Percentiles rank a stretch among this genome's conserved stretches.
Conservation (phyloP, 2,888 invertebrate species). For the Eupithecia tripunctaria region DNA sequence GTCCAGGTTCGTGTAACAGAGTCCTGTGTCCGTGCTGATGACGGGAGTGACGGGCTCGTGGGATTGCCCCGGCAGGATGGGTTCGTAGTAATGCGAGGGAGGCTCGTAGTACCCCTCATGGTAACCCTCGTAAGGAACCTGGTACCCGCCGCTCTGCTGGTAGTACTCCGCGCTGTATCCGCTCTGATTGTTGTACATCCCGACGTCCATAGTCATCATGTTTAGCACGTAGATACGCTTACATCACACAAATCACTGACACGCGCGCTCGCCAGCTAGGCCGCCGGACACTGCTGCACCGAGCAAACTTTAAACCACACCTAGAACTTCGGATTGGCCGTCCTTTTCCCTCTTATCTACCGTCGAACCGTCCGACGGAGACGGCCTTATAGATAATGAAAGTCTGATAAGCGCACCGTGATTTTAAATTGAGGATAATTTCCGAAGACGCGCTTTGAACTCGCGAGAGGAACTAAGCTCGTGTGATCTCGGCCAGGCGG, state of each 20-base stretch:
- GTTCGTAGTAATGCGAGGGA: slow-evolving; percentile 82
- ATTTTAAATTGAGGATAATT: slow-evolving; percentile 59
- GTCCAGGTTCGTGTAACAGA: slow-evolving; percentile 95
- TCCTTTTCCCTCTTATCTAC: slow-evolving; percentile 62
- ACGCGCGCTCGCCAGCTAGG: slow-evolving; percentile 74
- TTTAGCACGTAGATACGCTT: slow-evolving; percentile 67
- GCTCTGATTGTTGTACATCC: slow-evolving; percentile 89
- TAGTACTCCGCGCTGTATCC: slow-evolving; percentile 82
- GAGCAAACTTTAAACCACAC: slow-evolving; percentile 70
- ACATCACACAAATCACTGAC: slow-evolving; percentile 78
- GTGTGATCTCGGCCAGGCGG: slow-evolving; percentile 66
- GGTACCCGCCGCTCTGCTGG: slow-evolving; percentile 76
- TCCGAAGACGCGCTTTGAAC: slow-evolving; percentile 57
- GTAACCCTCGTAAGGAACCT: slow-evolving; percentile 76
- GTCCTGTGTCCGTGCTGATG: slow-evolving; percentile 93
- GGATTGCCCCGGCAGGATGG: slow-evolving; percentile 74
- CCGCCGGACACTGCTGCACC: slow-evolving; percentile 72
- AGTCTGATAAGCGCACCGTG: slow-evolving; percentile 65
- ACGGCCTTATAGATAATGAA: slow-evolving; percentile 63
- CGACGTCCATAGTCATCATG: slow-evolving; percentile 93
- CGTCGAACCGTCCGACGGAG: slow-evolving; percentile 53
- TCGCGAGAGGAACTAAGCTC: slow-evolving; percentile 61
- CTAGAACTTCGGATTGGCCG: slow-evolving; percentile 62
- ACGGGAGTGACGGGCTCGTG: slow-evolving; percentile 85
- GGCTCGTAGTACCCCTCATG: slow-evolving; percentile 79